Evolutionary conservation across 2,888 invertebrate genomes (phyloP).

Genomic region (Nomada goodeniana): DNA sequence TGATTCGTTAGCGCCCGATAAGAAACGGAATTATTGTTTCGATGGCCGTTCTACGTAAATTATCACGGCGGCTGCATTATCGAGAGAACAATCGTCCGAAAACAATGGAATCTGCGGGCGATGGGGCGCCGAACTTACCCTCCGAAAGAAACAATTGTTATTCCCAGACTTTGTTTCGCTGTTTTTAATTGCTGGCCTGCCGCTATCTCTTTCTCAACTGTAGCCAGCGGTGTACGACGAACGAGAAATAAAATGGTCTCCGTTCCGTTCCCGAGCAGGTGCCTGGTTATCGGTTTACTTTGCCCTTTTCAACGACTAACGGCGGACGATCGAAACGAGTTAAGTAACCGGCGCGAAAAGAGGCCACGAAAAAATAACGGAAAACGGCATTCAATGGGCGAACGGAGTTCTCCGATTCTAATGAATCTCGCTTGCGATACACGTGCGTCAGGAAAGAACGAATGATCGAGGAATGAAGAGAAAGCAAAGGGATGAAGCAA

Average conservation of each 20-base stretch:
- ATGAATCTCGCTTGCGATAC: slow-evolving; percentile 60
- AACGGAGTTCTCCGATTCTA: slow-evolving; percentile 55
- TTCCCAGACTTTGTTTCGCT: slow-evolving; percentile 21
- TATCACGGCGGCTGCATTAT: not conserved
- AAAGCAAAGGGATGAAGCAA: not conserved
- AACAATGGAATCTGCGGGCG: slow-evolving; percentile 24
- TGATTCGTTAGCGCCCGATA: too few species aligned
- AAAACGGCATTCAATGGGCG: slow-evolving; percentile 48
- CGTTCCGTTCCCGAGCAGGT: slow-evolving; percentile 28
- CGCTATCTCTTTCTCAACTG: slow-evolving; percentile 9
- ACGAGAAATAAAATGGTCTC: slow-evolving; percentile 49
- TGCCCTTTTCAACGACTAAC: slow-evolving; percentile 25
- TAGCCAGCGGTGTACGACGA: not conserved
- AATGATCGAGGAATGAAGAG: not conserved
- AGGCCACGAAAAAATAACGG: slow-evolving; percentile 26
- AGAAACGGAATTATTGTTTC: too few species aligned
- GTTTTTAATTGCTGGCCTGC: slow-evolving; percentile 49
- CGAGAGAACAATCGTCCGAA: slow-evolving; percentile 17
- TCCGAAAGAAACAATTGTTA: slow-evolving; percentile 49
- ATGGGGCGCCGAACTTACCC: slow-evolving; percentile 15
- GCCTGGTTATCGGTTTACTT: slow-evolving; percentile 51
- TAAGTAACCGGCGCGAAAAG: not conserved
- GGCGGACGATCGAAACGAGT: not conserved
- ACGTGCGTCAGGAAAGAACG: not conserved
- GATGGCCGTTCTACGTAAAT: not conserved